A percentile compares a stretch with the other conserved stretches of the same genome.
These are phyloP conservation scores for Euplexia lucipara DNA, from an alignment of 2,888 invertebrate genomes.

Conservation along the genomic window DNA sequence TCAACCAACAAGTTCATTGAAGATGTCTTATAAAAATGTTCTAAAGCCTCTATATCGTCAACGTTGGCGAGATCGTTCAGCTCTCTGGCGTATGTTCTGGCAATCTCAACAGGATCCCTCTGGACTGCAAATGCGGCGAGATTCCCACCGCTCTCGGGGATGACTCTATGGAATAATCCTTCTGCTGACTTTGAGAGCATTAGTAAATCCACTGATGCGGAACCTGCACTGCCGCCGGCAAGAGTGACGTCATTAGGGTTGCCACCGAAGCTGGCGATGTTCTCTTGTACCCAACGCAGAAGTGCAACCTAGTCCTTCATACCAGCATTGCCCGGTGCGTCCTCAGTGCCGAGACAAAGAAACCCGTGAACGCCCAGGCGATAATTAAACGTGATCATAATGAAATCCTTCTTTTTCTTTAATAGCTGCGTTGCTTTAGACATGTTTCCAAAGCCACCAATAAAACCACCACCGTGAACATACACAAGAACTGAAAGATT, in stretches of 20 bases:
- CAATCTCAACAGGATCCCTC: slow-evolving; percentile 71
- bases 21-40: slow-evolving; percentile 72
- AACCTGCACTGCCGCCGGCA: slow-evolving; percentile 70
- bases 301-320: slow-evolving; percentile 74
- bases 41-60: slow-evolving; percentile 70
- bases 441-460: slow-evolving; percentile 42
- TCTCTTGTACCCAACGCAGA: slow-evolving; percentile 71
- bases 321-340: slow-evolving; percentile 74
- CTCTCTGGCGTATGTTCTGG: slow-evolving; percentile 65
- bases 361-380: slow-evolving; percentile 70
- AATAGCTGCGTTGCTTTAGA: slow-evolving; percentile 25
- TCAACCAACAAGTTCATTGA: slow-evolving; percentile 39
- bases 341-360: slow-evolving; percentile 69
- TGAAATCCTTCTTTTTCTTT: slow-evolving; percentile 58
- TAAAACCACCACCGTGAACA: slow-evolving; percentile 74
- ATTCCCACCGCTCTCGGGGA: slow-evolving; percentile 71
- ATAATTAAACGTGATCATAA: slow-evolving; percentile 70
- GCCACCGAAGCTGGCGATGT: slow-evolving; percentile 73
- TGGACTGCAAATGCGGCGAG: slow-evolving; percentile 65
- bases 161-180: slow-evolving; percentile 71
- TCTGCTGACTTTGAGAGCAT: slow-evolving; percentile 66
- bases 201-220: slow-evolving; percentile 66
- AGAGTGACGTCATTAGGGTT: slow-evolving; percentile 74
- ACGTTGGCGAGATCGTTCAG: slow-evolving; percentile 63
- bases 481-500: slow-evolving; percentile 70